These are phyloP conservation scores for Microtus pennsylvanicus DNA, from an alignment of 2,113 vertebrate species.

Conservation along the genomic window DNA sequence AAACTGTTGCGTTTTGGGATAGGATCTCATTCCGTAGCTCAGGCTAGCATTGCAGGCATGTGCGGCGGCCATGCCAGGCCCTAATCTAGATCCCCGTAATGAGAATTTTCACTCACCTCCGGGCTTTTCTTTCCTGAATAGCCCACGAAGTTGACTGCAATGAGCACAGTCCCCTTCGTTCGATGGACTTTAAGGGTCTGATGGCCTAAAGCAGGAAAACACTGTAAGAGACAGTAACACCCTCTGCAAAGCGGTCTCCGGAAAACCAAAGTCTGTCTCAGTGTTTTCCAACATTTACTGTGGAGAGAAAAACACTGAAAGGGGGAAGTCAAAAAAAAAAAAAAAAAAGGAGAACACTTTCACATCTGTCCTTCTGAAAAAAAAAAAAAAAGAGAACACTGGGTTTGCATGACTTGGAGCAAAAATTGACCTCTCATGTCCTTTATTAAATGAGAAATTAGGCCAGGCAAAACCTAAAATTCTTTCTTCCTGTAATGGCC, in stretches of 20 bases:
- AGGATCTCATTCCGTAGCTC: neutral
- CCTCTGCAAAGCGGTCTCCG: neutral
- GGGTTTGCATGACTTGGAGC: neutral
- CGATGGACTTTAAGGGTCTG: constrained; percentile 85
- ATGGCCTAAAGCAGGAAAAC: constrained; percentile 77
- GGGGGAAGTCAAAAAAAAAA: neutral
- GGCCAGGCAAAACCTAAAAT: constrained; percentile 28
- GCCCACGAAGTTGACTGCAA: constrained; percentile 83
- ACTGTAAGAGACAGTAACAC: constrained; percentile 28
- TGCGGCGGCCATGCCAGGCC: neutral
- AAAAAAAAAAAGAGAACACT: constrained; percentile 31
- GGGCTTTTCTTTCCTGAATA: constrained; percentile 78
- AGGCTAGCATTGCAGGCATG: neutral
- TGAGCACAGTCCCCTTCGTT: constrained; percentile 85
- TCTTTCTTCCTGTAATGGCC: neutral
- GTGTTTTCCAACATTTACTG: constrained; percentile 30
- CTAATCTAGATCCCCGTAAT: neutral
- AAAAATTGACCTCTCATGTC: constrained; percentile 35
- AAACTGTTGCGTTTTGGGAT: neutral
- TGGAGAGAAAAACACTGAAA: neutral
- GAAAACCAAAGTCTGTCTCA: constrained; percentile 23
- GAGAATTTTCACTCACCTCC: constrained; percentile 61
- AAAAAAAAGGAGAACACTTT: constrained; percentile 20
- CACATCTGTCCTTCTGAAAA: neutral
- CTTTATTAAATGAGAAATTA: constrained; percentile 39